phyloP scores from a whole-genome alignment of 30 jellyfish, hydroid and myxozoan genomes.

The Hydractinia echinata region DNA sequence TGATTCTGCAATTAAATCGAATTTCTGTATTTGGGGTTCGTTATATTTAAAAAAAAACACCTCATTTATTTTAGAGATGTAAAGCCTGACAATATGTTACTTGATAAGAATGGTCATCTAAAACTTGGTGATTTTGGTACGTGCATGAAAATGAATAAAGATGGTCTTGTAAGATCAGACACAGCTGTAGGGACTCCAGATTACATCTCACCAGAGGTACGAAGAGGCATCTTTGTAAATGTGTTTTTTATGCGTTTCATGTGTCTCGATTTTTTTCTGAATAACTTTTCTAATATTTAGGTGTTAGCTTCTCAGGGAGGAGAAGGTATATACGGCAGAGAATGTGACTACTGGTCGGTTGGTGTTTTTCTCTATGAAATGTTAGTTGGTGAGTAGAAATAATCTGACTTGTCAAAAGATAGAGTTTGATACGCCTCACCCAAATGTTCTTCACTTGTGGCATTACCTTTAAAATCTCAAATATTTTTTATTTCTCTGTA shows the following conservation, averaged over 20 bases:
- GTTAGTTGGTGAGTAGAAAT: constrained; percentile 69
- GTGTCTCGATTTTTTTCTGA: not conserved
- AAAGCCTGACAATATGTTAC: constrained; percentile 95
- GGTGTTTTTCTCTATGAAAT: constrained; percentile 95
- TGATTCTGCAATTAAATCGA: not conserved
- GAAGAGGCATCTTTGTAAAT: not conserved
- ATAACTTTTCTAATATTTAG: constrained; percentile 22
- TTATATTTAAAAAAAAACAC: not conserved
- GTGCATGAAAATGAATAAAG: constrained; percentile 96
- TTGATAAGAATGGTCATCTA: constrained; percentile 87
- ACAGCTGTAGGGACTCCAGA: constrained; percentile 99
- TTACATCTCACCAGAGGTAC: constrained; percentile 98
- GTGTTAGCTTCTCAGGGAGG: constrained; percentile 93
- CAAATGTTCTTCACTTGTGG: not conserved
- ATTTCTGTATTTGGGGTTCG: not conserved
- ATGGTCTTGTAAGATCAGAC: constrained; percentile 88
- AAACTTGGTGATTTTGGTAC: constrained; percentile 97
- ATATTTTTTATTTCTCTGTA: too few species aligned
- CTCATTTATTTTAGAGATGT: constrained; percentile 63
- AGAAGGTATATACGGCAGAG: constrained; percentile 86
- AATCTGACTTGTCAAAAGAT: not conserved
- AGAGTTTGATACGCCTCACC: not conserved
- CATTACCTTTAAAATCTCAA: not conserved
- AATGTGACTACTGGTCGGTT: constrained; percentile 97
- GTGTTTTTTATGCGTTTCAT: not conserved